Conservation (phyloP, 2,797 vertebrate genomes). For the Thunnus albacares region DNA sequence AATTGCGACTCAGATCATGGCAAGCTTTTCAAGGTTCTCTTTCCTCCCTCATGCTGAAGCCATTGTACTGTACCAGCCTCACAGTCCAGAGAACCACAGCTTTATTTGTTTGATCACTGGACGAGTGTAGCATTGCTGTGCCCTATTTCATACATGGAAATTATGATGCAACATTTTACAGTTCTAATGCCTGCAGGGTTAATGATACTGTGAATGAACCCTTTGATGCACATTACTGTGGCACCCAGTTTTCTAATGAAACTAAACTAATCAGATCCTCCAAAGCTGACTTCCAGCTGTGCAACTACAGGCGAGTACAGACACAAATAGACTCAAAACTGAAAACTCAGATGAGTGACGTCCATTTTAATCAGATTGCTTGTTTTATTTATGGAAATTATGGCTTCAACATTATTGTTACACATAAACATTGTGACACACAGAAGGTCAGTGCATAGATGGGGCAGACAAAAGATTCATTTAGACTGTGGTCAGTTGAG, state of each 20-base stretch:
- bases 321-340: slow-evolving; percentile 48
- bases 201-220: slow-evolving; percentile 46
- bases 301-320: slow-evolving; percentile 27
- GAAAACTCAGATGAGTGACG: slow-evolving; percentile 51
- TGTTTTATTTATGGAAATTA: slow-evolving; percentile 59
- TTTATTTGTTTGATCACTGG: slow-evolving; percentile 15
- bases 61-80: background rate
- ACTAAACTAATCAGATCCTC: slow-evolving; percentile 62
- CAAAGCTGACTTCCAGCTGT: slow-evolving; percentile 53
- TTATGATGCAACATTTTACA: slow-evolving; percentile 31
- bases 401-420: slow-evolving; percentile 31
- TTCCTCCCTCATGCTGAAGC: background rate
- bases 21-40: background rate
- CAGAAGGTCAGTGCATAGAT: background rate
- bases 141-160: slow-evolving; percentile 19
- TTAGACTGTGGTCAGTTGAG: slow-evolving; percentile 19
- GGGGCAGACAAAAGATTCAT: slow-evolving; percentile 16
- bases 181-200: slow-evolving; percentile 40
- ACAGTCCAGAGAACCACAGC: slow-evolving; percentile 3
- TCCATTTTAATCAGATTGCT: slow-evolving; percentile 42
- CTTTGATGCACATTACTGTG: slow-evolving; percentile 54
- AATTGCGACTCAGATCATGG: background rate
- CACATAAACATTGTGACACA: slow-evolving; percentile 9
- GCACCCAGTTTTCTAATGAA: slow-evolving; percentile 52
- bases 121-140: background rate